phyloP scores from a whole-genome alignment of 1,140 invertebrate species.

The Dendrolimus kikuchii region DNA sequence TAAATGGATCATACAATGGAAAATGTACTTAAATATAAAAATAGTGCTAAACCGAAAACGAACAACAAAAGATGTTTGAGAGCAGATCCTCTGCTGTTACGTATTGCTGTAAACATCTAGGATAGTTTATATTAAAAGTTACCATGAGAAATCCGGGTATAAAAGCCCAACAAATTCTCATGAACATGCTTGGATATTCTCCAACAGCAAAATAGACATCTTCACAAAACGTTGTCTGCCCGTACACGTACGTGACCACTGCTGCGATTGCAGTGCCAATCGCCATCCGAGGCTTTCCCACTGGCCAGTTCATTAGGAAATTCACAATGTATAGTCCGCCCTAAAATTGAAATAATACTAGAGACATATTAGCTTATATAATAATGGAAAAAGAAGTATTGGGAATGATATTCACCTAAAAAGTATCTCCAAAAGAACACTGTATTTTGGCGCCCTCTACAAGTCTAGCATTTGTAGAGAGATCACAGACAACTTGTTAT shows the following conservation, averaged over 20 bases:
- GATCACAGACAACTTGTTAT: no score
- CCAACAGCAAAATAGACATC: slow-evolving; percentile 46
- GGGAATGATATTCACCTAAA: no score
- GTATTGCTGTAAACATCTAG: no score
- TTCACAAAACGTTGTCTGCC: slow-evolving; percentile 54
- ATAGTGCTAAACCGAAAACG: no score
- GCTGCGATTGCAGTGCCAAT: slow-evolving; percentile 25
- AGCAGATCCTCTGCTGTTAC: no score
- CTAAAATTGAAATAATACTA: slow-evolving; percentile 18
- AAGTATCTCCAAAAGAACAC: no score
- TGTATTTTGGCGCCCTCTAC: no score
- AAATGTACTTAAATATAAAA: no score
- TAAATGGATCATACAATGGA: no score
- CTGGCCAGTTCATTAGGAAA: slow-evolving; percentile 50
- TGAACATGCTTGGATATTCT: slow-evolving; percentile 50
- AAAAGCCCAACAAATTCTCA: slow-evolving; percentile 51
- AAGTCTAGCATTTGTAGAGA: no score
- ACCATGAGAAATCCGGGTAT: slow-evolving; percentile 38
- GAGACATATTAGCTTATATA: neutral
- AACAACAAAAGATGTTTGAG: no score
- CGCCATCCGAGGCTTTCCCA: slow-evolving; percentile 26
- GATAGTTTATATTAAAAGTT: slow-evolving; percentile 6
- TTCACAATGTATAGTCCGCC: slow-evolving; percentile 48
- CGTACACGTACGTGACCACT: slow-evolving; percentile 42
- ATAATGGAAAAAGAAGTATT: neutral